Base-by-base conservation (phyloP, 2,797 vertebrate species). In the Mormyrus proboscirostris region DNA sequence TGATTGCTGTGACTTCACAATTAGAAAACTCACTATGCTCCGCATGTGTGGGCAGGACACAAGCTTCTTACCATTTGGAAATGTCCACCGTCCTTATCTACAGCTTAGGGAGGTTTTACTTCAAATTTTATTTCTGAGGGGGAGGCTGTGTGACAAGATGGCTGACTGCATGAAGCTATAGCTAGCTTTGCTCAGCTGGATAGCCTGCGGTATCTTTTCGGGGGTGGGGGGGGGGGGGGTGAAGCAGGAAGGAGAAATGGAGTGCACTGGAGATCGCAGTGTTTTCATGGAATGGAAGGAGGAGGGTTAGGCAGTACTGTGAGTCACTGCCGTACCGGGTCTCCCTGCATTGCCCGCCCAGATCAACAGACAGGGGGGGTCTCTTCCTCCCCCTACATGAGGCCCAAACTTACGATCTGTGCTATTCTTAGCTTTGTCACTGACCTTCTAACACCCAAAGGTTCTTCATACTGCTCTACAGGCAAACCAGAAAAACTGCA, bases 391-490 rank as follows among this genome's bases (percentile, higher is more conserved):
- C 41, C 19, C n/a, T 49, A 22, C 38, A 49, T 8, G 50, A 9
- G 51, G 84, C 79, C 79, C 89, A 88, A 87, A 85, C 79, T 22
- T 51, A 38, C 73, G 76, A 84, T 79, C 53, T 59, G n/a, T 25
- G 91, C 93, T 95, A 95, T 95, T 95, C 94, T 95, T 95, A 93
- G 94, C 69, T 9, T 25, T 89, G 90, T 85, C 55, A 90, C 91
- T 92, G 93, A 94, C 93, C 94, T 94, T 93, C 25, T 53, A 91
- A 90, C 89, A 88, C 65, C 88, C 88, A 90, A 90, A 89, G 19
- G 92, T 93, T 93, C 93, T 90, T 91, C 87, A 91, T 25, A n/a
- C 16, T 73, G 57, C 44, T n/a, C 55, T 53, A 33, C 50, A 55
- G 12, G 29, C n/a, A 4, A 44, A 44, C 2, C 2, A 29, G 73